Evolutionary conservation across 2,797 vertebrate genomes (phyloP).

Genomic region (Chaetodon trifasciatus): DNA sequence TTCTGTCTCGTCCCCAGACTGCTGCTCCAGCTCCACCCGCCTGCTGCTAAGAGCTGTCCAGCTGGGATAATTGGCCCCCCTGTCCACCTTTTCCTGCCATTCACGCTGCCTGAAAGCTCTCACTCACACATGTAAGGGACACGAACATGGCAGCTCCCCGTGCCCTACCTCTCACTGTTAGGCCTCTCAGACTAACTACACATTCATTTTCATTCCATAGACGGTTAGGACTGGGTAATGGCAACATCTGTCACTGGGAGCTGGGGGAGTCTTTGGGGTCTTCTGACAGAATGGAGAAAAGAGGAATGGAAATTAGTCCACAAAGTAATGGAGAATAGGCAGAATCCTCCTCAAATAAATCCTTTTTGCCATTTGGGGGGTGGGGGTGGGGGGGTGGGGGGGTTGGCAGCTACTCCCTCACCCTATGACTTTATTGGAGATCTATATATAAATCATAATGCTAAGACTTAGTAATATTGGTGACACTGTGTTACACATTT

Average conservation of each 20-base stretch:
- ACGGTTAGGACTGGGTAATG: slow-evolving; percentile 67
- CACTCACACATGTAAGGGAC: slow-evolving; percentile 60
- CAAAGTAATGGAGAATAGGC: slow-evolving; percentile 52
- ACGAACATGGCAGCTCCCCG: slow-evolving; percentile 54
- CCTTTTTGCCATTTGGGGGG: slow-evolving; percentile 29
- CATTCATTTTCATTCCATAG: slow-evolving; percentile 72
- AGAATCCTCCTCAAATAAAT: slow-evolving; percentile 26
- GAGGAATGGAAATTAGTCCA: slow-evolving; percentile 68
- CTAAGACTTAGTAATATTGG: slow-evolving; percentile 3
- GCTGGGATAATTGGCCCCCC: slow-evolving; percentile 82
- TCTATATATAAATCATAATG: slow-evolving; percentile 38
- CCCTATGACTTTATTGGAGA: slow-evolving; percentile 39
- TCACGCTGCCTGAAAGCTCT: slow-evolving; percentile 66
- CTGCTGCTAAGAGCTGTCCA: slow-evolving; percentile 73
- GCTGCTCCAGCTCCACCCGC: slow-evolving; percentile 50
- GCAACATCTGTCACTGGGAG: slow-evolving; percentile 75
- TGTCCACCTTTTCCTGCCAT: slow-evolving; percentile 67
- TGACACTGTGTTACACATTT: slow-evolving; percentile 26
- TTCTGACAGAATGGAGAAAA: slow-evolving; percentile 55
- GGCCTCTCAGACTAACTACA: slow-evolving; percentile 59
- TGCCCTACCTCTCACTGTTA: slow-evolving; percentile 52
- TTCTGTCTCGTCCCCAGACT: slow-evolving; percentile 63
- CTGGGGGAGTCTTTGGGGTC: slow-evolving; percentile 46
- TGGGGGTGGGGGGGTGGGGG: background rate
- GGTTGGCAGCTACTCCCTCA: slow-evolving; percentile 36